Base-by-base conservation (phyloP, 2,797 vertebrate genomes). In the Loriculus beryllinus region DNA sequence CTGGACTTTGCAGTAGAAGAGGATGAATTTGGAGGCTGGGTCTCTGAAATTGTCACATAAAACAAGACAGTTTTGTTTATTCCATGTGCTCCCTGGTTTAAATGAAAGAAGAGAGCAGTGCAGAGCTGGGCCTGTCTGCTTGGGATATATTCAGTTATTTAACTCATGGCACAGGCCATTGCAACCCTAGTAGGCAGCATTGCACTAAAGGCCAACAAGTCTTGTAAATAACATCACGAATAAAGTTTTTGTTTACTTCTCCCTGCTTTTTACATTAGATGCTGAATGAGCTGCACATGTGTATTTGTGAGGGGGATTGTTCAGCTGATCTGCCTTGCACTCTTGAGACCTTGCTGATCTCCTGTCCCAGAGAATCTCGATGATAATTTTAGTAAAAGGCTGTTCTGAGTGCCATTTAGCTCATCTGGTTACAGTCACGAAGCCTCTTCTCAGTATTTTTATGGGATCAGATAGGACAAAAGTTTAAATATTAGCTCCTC, bases 401-500 rank as follows among this genome's bases (percentile, higher is more conserved):
- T 40, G 82, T 39, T 88, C 89, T 19, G 40, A 56, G 69, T 68
- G 49, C 37, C 26, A 4, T 56, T 85, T 78, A 89, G 78, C 83
- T 93, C 65, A 9, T 86, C 95, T 91, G 49, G 84, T 94, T 82
- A 68, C 85, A 76, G 89, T 96, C 97, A 88, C 78, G 68, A 89
- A 95, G 94, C 96, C 94, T 96, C 35, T 88, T 94, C 91, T 96
- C 95, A 70, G 92, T 75, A 82, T 95, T 95, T 97, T 86, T 77
- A 69, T 93, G 67, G 90, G 87, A 96, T 89, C 72, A 72, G 74
- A 91, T 86, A 93, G 91, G 80, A 88, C 70, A 94, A 87, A 95
- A 94, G 95, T 93, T 96, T 96, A 97, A 97, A 96, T 93, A 96
- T 97, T 97, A 97, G 88, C 96, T 97, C 81, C 96, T 97, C 81